phyloP scores from a whole-genome alignment of 2,797 vertebrate species.

The Intellagama lesueurii region DNA sequence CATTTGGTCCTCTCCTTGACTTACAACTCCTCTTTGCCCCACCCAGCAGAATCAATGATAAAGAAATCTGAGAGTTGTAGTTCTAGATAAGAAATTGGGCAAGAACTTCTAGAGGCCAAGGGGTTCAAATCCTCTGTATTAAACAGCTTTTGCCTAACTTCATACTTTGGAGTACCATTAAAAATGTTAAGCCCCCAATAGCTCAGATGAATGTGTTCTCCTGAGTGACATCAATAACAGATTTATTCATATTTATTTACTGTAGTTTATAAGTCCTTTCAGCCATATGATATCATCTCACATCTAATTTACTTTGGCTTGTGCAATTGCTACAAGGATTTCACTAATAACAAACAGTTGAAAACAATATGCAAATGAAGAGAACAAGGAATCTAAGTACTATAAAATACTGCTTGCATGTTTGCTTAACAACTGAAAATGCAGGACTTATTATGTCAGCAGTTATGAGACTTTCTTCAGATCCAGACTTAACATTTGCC shows the following conservation, averaged over 20 bases:
- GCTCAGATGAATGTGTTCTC: neutral
- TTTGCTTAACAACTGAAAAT: slow-evolving; percentile 34
- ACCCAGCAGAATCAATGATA: neutral
- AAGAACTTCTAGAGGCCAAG: neutral
- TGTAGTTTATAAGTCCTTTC: neutral
- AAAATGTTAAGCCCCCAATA: neutral
- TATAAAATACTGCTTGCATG: neutral
- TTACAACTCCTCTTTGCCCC: neutral
- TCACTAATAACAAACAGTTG: neutral
- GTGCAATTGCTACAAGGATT: neutral
- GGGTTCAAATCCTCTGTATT: neutral
- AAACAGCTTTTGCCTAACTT: neutral
- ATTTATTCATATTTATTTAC: neutral
- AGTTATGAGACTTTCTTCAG: slow-evolving; percentile 13
- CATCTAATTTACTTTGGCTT: neutral
- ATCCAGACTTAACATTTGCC: slow-evolving; percentile 34
- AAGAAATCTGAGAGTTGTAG: no score
- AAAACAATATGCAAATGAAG: neutral
- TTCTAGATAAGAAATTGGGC: neutral
- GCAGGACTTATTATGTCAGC: neutral
- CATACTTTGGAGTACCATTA: neutral
- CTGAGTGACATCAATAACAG: neutral
- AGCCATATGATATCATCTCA: neutral
- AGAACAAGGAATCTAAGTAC: neutral
- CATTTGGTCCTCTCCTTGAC: neutral